Percentiles rank a stretch among this genome's conserved stretches.
Evolutionary conservation across 1,140 invertebrate species (phyloP).

Genomic region (Zaprionus ornatus): DNA sequence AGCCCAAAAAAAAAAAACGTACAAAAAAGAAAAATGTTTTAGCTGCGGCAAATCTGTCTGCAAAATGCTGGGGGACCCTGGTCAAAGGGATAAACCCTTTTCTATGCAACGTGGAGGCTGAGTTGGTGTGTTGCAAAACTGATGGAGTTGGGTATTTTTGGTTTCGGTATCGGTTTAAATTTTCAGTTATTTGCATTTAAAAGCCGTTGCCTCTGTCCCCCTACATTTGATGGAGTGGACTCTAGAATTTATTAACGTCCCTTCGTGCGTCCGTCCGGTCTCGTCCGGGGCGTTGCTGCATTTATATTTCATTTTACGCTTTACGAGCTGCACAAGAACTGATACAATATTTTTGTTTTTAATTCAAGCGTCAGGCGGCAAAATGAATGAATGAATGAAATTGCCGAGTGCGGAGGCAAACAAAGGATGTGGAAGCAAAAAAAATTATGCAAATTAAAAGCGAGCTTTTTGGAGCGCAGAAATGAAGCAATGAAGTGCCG

Average conservation of each 20-base stretch:
- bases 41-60: conserved; percentile 68
- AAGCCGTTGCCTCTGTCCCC: conserved; percentile 52
- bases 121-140: conserved; percentile 32
- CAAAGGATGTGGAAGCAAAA: conserved; percentile 45
- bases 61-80: conserved; percentile 41
- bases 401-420: conserved; percentile 34
- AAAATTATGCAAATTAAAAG: conserved; percentile 79
- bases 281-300: conserved; percentile 33
- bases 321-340: conserved; percentile 70
- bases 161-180: conserved; percentile 56
- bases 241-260: conserved; percentile 73
- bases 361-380: conserved; percentile 54
- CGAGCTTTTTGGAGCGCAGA: conserved; percentile 31
- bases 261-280: conserved; percentile 1
- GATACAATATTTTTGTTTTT: conserved; percentile 80
- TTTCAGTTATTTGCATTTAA: conserved; percentile 81
- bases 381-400: conserved; percentile 62
- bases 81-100: conserved; percentile 62
- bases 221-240: conserved; percentile 69
- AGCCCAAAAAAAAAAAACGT: conserved; percentile 27
- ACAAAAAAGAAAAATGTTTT: conserved; percentile 65
- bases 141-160: conserved; percentile 36
- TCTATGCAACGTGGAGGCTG: conserved; percentile 27
- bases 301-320: conserved; percentile 78
- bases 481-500: conserved; percentile 41